Percentiles rank a stretch among this genome's conserved stretches.
phyloP scores from a whole-genome alignment of 1,140 invertebrate genomes.

The Calliphora vicina region DNA sequence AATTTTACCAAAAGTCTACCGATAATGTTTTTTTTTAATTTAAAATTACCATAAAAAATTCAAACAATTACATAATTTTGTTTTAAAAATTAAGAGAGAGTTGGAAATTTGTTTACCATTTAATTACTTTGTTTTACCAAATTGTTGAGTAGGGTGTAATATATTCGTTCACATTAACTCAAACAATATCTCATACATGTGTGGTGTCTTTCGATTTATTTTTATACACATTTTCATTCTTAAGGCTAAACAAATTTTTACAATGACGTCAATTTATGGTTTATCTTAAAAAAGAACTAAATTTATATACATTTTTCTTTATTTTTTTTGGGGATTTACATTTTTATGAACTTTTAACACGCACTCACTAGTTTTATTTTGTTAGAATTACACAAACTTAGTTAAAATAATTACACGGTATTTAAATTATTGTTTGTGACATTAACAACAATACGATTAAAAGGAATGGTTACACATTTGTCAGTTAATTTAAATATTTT shows the following conservation, averaged over 20 bases:
- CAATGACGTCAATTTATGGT: slow-evolving; percentile 18
- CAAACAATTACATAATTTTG: no score
- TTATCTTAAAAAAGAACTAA: neutral
- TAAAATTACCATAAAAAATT: no score
- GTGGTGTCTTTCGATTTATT: neutral
- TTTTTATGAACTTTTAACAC: neutral
- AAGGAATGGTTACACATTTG: neutral
- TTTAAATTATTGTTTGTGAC: no score
- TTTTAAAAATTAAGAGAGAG: no score
- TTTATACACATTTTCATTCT: neutral
- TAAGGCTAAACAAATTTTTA: neutral
- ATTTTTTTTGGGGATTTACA: neutral
- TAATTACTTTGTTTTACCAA: no score
- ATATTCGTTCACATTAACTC: no score
- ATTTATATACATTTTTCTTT: neutral
- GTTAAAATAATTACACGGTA: neutral
- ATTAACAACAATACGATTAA: neutral
- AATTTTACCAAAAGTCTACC: no score
- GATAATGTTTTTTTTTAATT: no score
- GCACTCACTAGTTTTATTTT: neutral
- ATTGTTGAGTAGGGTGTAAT: no score
- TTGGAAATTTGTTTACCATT: no score
- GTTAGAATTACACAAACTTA: neutral
- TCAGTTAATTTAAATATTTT: neutral
- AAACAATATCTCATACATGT: no score